Conservation (phyloP, 2,888 invertebrate genomes). For the Stramonita haemastoma region DNA sequence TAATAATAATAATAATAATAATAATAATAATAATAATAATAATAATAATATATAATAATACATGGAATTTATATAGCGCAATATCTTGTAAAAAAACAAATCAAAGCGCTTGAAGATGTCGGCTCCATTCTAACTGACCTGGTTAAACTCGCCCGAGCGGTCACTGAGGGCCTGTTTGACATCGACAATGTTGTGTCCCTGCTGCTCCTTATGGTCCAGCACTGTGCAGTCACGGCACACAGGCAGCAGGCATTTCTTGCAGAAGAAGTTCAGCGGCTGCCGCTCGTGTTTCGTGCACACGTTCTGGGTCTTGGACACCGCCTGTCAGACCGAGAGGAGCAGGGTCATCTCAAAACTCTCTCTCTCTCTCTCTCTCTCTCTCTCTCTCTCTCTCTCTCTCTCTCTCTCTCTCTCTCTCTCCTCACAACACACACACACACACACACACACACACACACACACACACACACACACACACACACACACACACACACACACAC, state of each 20-base stretch:
- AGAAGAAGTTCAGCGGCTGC: constrained; percentile 72
- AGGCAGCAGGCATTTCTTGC: constrained; percentile 66
- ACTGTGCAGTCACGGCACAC: constrained; percentile 73
- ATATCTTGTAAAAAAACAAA: no score
- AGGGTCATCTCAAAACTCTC: not conserved
- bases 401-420: not conserved
- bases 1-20: no score
- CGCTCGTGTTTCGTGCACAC: constrained; percentile 69
- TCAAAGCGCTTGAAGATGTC: no score
- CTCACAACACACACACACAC: no score
- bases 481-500: no score
- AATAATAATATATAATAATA: no score
- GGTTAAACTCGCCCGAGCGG: constrained; percentile 65
- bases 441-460: no score
- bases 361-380: not conserved
- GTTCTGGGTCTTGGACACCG: constrained; percentile 66
- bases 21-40: no score
- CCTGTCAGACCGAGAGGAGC: constrained; percentile 46
- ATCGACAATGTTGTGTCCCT: constrained; percentile 68
- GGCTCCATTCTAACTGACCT: constrained; percentile 41
- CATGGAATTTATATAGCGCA: no score
- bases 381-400: not conserved
- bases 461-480: no score
- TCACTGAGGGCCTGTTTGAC: constrained; percentile 65
- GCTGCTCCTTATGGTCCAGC: constrained; percentile 69